Base-by-base conservation (phyloP, 2,113 vertebrate genomes). In the Ondatra zibethicus region DNA sequence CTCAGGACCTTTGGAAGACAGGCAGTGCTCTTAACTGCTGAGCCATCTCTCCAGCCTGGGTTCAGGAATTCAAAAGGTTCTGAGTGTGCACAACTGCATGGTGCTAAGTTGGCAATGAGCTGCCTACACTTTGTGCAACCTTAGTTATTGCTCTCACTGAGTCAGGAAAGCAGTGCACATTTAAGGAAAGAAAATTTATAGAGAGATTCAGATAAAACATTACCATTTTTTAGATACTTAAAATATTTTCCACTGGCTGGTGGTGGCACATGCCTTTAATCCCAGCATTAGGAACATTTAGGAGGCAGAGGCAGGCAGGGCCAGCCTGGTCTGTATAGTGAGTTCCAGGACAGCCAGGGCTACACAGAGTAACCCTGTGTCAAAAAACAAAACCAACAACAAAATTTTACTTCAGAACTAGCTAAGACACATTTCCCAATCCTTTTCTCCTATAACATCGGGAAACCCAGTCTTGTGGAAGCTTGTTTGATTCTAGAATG, bases 401-500 rank as follows among this genome's bases (percentile, higher is more conserved):
- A 65, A 25, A 17, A 29, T 65, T 96, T 93, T 94, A 21, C 86
- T 89, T 94, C 27, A 94, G 47, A 81, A 89, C 52, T 95, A 96
- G 82, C 45, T 92, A 93, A 88, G 42, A 33, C 89, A 23, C 33
- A 66, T 88, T 93, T 92, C 86, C 84, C 39, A 93, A 27, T 16
- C 33, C 19, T 70, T 87, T 88, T 90, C 45, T 85, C n/a, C 63
- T 76, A 21, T 0, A 95, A 13, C 13, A 72, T 11, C 8, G 76
- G 90, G 94, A 92, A 82, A 92, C 52, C 21, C 78, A 65, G 10
- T 90, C 39, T n/a, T 84, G 5, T 82, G 12, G 65, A 66, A 96
- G 36, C 14, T 52, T n/a, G n/a, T 87, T 92, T 84, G 85, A 68
- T 95, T 88, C 96, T 92, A 89, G 45, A 47, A 21, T 63, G 5